Conservation (phyloP, 1,140 invertebrate species). For the Muscidifurax raptorellus region DNA sequence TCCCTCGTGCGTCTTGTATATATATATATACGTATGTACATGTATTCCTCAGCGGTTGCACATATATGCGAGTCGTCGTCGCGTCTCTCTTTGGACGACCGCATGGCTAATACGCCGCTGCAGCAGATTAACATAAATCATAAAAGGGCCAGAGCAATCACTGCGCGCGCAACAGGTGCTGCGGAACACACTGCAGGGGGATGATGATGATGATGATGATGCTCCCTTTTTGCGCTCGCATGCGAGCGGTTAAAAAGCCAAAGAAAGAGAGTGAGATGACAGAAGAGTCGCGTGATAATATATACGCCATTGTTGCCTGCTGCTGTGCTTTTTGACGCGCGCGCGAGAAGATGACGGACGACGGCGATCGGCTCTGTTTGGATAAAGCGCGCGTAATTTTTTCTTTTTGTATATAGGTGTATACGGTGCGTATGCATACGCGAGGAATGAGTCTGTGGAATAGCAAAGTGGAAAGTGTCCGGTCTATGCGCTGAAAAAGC, state of each 20-base stretch:
- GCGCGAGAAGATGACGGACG: not conserved
- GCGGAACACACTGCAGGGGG: not conserved
- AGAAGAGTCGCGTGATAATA: not conserved
- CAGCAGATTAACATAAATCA: conserved; percentile 44
- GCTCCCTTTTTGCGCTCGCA: not conserved
- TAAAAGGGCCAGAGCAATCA: conserved; percentile 32
- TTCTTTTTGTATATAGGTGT: too few species aligned
- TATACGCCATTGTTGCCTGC: not conserved
- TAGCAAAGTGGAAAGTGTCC: not conserved
- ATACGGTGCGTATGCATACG: too few species aligned
- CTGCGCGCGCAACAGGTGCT: conserved; percentile 32
- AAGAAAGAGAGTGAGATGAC: too few species aligned
- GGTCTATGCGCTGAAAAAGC: too few species aligned
- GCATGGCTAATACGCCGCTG: conserved; percentile 26
- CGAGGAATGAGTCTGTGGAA: too few species aligned
- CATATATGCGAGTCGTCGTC: not conserved
- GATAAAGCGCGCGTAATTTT: not conserved
- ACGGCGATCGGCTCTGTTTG: not conserved
- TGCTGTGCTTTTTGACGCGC: not conserved
- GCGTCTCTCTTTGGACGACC: not conserved
- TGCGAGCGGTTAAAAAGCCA: too few species aligned
- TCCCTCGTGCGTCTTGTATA: not conserved
- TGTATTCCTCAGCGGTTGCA: not conserved
- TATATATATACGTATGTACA: not conserved
- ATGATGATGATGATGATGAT: not conserved